phyloP scores from a whole-genome alignment of 2,888 invertebrate species.

The Noctua janthe region DNA sequence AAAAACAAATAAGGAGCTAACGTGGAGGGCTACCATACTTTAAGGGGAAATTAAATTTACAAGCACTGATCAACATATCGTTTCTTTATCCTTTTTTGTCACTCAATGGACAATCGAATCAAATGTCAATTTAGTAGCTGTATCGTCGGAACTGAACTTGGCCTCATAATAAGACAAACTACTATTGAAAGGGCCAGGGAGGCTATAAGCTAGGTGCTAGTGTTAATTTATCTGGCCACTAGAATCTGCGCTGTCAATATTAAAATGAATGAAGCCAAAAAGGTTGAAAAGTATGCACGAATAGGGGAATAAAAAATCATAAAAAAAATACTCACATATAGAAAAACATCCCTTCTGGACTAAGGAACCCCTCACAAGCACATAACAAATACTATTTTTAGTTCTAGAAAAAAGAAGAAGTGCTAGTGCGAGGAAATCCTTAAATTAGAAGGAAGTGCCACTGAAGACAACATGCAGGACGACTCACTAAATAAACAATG shows the following conservation, averaged over 20 bases:
- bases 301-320: not conserved
- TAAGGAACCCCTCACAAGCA: constrained; percentile 8
- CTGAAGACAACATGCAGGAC: constrained; percentile 18
- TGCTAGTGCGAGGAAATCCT: constrained; percentile 7
- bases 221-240: not conserved
- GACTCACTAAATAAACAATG: constrained; percentile 26
- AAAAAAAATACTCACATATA: constrained; percentile 40
- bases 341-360: not conserved
- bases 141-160: not conserved
- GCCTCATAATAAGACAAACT: constrained; percentile 2
- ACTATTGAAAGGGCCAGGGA: not conserved
- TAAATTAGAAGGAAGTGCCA: constrained; percentile 6
- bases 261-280: not conserved
- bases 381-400: not conserved
- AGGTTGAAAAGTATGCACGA: not conserved
- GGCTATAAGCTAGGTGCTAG: not conserved
- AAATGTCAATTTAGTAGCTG: not conserved
- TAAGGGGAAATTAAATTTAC: constrained; percentile 2
- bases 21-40: not conserved
- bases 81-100: not conserved
- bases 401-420: not conserved
- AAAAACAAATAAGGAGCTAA: not conserved
- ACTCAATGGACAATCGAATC: not conserved
- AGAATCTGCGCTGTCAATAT: not conserved
- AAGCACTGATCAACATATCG: not conserved